Conservation (phyloP, 35 echinoderm and acorn worm species). For the Amphiura filiformis region DNA sequence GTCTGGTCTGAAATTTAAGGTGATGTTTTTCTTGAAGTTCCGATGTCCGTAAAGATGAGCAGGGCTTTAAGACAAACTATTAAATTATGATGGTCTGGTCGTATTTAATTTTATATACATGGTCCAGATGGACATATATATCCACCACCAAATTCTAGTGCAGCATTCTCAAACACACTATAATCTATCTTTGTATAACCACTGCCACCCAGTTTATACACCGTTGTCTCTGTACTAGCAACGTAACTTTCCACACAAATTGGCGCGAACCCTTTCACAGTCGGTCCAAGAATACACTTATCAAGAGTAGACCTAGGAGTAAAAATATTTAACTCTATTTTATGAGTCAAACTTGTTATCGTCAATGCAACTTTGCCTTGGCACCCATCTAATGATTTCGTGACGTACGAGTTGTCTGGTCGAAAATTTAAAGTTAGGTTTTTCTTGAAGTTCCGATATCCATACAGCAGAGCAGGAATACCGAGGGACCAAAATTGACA, state of each 20-base stretch:
- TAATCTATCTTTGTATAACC: conserved; percentile 42
- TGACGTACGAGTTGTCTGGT: conserved; percentile 45
- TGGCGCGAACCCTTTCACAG: conserved; percentile 49
- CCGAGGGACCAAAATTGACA: background rate
- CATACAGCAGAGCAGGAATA: conserved; percentile 64
- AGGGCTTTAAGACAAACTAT: too few species aligned
- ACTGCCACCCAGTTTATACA: conserved; percentile 18
- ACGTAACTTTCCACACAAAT: conserved; percentile 63
- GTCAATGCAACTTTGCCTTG: conserved; percentile 32
- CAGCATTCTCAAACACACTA: conserved; percentile 24
- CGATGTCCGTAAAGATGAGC: conserved; percentile 75
- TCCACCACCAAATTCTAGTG: conserved; percentile 70
- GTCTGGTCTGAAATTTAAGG: conserved; percentile 58
- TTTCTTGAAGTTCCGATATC: conserved; percentile 63
- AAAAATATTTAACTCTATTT: conserved; percentile 27
- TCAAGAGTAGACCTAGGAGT: conserved; percentile 40
- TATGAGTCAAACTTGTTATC: conserved; percentile 28
- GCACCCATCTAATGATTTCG: conserved; percentile 39
- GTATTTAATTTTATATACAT: too few species aligned
- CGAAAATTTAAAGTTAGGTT: conserved; percentile 57
- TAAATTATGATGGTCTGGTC: too few species aligned
- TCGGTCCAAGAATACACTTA: conserved; percentile 72
- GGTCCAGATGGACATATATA: conserved; percentile 65
- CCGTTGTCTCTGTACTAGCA: conserved; percentile 24
- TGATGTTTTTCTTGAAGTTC: conserved; percentile 46